Conservation (phyloP, 2,797 vertebrate species). For the Loriculus beryllinus region DNA sequence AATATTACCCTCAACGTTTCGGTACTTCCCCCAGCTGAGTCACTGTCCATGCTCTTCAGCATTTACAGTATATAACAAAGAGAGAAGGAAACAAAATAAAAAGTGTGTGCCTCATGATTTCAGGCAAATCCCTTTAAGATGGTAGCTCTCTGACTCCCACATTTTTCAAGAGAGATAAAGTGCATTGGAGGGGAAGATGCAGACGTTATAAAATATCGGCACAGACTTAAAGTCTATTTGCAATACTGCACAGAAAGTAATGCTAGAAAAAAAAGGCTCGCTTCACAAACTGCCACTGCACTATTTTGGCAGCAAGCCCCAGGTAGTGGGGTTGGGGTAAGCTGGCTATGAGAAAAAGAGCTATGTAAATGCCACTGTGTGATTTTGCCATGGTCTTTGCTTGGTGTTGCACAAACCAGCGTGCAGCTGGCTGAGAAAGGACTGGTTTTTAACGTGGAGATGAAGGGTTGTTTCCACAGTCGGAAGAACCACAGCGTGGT, state of each 20-base stretch:
- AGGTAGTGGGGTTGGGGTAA: background rate
- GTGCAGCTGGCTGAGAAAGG: background rate
- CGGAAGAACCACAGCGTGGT: background rate
- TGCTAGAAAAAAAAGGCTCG: constrained; percentile 1
- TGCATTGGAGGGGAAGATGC: constrained; percentile 78
- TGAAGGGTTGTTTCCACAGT: background rate
- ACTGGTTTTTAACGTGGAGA: accelerated
- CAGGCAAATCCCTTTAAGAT: constrained; percentile 76
- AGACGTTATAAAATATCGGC: constrained; percentile 12
- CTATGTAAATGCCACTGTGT: background rate
- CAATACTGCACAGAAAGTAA: constrained; percentile 49
- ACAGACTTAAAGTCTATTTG: constrained; percentile 26
- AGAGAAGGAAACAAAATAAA: constrained; percentile 49
- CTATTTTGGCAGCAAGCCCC: constrained; percentile 11
- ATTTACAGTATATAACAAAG: constrained; percentile 65
- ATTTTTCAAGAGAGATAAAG: constrained; percentile 83
- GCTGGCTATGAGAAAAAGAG: background rate
- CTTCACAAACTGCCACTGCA: constrained; percentile 8
- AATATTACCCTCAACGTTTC: constrained; percentile 58
- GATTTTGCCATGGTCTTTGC: background rate
- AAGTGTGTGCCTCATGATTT: constrained; percentile 56
- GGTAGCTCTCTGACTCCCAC: constrained; percentile 57
- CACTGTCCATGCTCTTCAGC: constrained; percentile 64
- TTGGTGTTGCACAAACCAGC: background rate
- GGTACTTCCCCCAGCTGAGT: constrained; percentile 39